Evolutionary conservation across 2,113 vertebrate genomes (phyloP).

Genomic region (Carassius gibelio): DNA sequence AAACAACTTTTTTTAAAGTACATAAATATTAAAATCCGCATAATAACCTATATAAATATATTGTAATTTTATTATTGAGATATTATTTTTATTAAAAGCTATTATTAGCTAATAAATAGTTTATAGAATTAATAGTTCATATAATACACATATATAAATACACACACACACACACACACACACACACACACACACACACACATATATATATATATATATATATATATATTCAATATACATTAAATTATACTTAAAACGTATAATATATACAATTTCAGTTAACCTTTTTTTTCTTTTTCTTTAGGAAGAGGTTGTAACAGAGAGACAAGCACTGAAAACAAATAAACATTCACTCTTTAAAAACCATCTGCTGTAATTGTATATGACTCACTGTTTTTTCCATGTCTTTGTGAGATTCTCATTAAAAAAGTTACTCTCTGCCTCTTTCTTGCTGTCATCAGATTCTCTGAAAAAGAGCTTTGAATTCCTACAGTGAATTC

Average conservation of each 20-base stretch:
- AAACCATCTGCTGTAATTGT: not conserved
- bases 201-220: no score
- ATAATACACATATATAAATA: no score
- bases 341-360: not conserved
- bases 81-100: no score
- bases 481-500: not conserved
- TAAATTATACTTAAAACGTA: no score
- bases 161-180: no score
- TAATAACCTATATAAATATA: not conserved
- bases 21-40: not conserved
- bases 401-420: not conserved
- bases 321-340: not conserved
- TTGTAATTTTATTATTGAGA: not conserved
- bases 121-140: no score
- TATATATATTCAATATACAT: no score
- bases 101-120: no score
- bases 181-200: no score
- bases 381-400: not conserved
- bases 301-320: not conserved
- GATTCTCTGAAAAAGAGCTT: not conserved
- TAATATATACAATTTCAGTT: no score
- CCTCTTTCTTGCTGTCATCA: not conserved
- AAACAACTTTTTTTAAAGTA: not conserved
- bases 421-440: conserved; percentile 10
- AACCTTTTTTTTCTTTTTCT: not conserved